phyloP scores from a whole-genome alignment of 2,113 vertebrate species.

The Petrocephalus microphthalmus region DNA sequence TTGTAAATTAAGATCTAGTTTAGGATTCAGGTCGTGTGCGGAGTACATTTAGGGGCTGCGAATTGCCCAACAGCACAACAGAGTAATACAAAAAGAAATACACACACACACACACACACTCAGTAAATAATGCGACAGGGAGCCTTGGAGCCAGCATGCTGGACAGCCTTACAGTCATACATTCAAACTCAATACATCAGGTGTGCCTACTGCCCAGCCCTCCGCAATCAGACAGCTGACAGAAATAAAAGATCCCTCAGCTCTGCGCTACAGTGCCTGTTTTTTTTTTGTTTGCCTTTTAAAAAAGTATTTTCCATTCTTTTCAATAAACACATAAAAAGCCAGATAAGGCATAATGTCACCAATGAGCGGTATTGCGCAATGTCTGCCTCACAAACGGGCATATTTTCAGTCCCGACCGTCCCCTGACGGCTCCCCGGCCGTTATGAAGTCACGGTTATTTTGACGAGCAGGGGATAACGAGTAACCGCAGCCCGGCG shows the following conservation, averaged over 20 bases:
- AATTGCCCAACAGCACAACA: not conserved
- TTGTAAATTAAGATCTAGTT: constrained; percentile 50
- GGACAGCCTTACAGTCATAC: not conserved
- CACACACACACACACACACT: not conserved
- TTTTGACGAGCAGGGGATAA: constrained; percentile 46
- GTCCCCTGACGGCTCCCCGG: constrained; percentile 29
- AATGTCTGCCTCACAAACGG: not conserved
- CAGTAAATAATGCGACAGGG: not conserved
- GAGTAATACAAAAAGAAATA: not conserved
- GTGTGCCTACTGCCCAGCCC: not conserved
- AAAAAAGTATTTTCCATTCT: not conserved
- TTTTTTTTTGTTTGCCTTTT: not conserved
- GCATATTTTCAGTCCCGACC: constrained; percentile 25
- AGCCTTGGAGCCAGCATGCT: not conserved
- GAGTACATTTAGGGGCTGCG: constrained; percentile 19
- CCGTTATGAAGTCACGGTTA: constrained; percentile 32
- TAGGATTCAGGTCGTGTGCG: constrained; percentile 43
- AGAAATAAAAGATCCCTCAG: not conserved
- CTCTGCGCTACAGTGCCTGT: not conserved
- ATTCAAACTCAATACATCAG: not conserved
- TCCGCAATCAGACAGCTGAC: not conserved
- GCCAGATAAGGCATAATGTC: not conserved
- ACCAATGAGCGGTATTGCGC: not conserved
- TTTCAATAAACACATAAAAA: not conserved
- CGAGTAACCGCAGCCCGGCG: constrained; percentile 38